Base-by-base conservation (phyloP, 2,113 vertebrate species). In the Hippocampus guttulatus region DNA sequence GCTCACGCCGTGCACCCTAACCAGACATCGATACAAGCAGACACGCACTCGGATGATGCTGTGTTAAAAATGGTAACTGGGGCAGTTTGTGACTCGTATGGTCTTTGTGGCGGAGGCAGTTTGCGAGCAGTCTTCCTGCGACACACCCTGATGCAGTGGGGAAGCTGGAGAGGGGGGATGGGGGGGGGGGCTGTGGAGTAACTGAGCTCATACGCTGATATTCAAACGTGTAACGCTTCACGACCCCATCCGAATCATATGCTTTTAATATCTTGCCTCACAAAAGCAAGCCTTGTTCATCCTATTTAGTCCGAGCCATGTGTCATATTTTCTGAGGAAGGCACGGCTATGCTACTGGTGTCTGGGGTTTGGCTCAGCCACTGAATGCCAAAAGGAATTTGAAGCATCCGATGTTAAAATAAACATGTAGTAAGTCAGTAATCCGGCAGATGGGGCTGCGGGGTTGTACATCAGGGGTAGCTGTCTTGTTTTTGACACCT, bases 21-120 rank as follows among this genome's bases (percentile, higher is more conserved):
- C 33, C 33, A 38, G 33, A 38, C 33, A 38, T 45, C 7, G 18
- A 7, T 45, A 58, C 64, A 81, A 71, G 77, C 58, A 58, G 51
- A 55, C 70, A 72, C 61, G 68, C 68, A 66, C 54, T 21, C 47
- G 64, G 45, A 80, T 14, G 71, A 74, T 58, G 75, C 54, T 55
- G 61, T 73, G 82, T 83, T 88, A 87, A 79, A 87, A 83, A 79
- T 88, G 82, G 83, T 87, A 83, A 80, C 30, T 66, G 63, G 81
- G 74, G 57, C 83, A 84, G 74, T 80, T 80, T 73, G 0, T 71
- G 72, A 67, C 70, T 78, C 75, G 71, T 41, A 54, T 75, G 78
- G 52, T 75, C 82, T 83, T 85, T 86, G 85, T 83, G 87, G 85
- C 84, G 8, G 45, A 49, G 73, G 79, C 72, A 58, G 70, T 41